Percentiles rank a stretch among this genome's conserved stretches.
Conservation (phyloP, 2,113 vertebrate genomes). For the Martes martes region DNA sequence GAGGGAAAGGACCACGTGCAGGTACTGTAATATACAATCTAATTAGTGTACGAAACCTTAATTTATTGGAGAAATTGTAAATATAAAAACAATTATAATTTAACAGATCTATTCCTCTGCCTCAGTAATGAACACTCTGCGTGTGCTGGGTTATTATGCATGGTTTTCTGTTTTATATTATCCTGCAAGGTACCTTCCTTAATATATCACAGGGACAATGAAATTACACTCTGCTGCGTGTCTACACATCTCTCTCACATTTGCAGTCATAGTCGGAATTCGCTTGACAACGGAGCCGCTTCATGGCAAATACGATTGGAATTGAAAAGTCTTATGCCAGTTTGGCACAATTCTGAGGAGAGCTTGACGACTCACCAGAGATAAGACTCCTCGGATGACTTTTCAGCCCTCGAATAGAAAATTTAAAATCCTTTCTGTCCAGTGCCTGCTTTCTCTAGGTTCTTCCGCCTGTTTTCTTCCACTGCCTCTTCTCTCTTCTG, state of each 20-base stretch:
- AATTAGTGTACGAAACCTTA: constrained; percentile 78
- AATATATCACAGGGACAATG: constrained; percentile 52
- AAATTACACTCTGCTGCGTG: background rate
- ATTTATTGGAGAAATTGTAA: constrained; percentile 77
- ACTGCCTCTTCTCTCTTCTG: rapidly evolving
- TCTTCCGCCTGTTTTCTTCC: too few relatives aligned
- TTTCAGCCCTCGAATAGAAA: background rate
- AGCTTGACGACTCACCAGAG: background rate
- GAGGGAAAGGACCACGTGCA: constrained; percentile 58
- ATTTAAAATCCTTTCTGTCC: background rate
- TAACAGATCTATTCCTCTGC: constrained; percentile 72
- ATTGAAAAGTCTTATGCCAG: background rate
- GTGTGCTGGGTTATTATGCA: constrained; percentile 27
- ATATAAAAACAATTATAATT: constrained; percentile 80
- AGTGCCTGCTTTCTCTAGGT: background rate
- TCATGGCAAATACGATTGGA: background rate
- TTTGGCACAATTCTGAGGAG: background rate
- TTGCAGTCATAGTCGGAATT: background rate
- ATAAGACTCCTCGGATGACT: background rate
- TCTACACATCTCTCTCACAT: background rate
- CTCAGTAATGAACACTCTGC: constrained; percentile 63
- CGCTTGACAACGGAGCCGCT: background rate
- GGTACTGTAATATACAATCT: constrained; percentile 70
- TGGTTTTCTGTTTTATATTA: constrained; percentile 53
- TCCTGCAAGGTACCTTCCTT: constrained; percentile 49